Conservation (phyloP, 2,113 vertebrate species). For the Pedetes capensis region DNA sequence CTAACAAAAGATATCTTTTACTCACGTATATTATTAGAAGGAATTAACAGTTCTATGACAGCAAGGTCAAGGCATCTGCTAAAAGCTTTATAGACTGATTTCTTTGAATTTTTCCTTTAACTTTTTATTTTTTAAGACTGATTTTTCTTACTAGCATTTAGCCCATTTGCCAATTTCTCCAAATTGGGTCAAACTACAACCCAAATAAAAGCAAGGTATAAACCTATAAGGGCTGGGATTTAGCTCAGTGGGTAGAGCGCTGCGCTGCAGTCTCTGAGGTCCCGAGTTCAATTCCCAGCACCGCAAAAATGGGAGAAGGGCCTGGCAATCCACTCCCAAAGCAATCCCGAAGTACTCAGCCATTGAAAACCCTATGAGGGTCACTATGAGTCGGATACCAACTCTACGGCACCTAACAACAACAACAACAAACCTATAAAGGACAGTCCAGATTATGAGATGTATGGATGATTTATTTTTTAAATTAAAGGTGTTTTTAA, state of each 20-base stretch:
- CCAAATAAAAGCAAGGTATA: background rate
- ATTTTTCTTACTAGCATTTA: background rate
- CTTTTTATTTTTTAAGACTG: conserved; percentile 5
- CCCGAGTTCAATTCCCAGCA: no score
- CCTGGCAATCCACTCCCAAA: no score
- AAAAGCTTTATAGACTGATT: background rate
- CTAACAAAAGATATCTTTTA: background rate
- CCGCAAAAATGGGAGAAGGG: no score
- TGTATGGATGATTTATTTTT: background rate
- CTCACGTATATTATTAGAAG: background rate
- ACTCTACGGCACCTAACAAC: no score
- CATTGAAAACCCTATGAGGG: no score
- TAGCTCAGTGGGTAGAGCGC: no score
- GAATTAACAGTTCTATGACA: background rate
- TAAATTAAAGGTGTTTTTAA: background rate
- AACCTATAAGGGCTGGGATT: background rate
- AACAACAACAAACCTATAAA: background rate
- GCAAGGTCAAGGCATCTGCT: background rate
- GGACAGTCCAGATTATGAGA: background rate
- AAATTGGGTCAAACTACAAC: background rate
- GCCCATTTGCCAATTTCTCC: background rate
- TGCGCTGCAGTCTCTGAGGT: no score
- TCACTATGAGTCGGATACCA: no score
- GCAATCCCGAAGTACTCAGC: no score
- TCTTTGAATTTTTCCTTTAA: background rate